phyloP scores from a whole-genome alignment of 2,113 vertebrate genomes.

The Clarias gariepinus region DNA sequence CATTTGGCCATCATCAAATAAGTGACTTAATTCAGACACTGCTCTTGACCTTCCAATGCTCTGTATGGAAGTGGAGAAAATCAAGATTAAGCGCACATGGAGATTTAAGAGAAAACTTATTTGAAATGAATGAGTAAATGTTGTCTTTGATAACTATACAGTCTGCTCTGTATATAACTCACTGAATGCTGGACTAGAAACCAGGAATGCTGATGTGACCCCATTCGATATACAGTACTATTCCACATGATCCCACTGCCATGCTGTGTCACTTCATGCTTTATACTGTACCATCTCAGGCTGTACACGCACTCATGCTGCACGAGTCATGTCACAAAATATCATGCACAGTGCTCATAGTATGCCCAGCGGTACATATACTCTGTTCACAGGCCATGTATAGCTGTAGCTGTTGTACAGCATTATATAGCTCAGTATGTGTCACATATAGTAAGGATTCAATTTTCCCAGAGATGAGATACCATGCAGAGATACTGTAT shows the following conservation, averaged over 20 bases:
- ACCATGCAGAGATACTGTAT: background rate
- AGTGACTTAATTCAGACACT: too few relatives aligned
- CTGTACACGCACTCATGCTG: slow-evolving; percentile 13
- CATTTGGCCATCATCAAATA: too few relatives aligned
- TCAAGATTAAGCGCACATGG: too few relatives aligned
- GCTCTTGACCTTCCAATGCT: too few relatives aligned
- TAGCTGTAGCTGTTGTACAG: background rate
- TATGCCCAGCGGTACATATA: background rate
- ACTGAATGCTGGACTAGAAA: background rate
- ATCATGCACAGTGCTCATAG: slow-evolving; percentile 7
- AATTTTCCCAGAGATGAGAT: background rate
- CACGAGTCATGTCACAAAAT: slow-evolving; percentile 36
- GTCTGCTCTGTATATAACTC: background rate
- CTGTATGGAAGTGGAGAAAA: too few relatives aligned
- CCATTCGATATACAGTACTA: slow-evolving; percentile 11
- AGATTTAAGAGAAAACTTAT: too few relatives aligned
- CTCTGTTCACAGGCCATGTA: background rate
- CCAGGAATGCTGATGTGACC: slow-evolving; percentile 25
- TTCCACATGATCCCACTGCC: slow-evolving; percentile 2
- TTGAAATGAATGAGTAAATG: background rate
- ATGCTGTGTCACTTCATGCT: slow-evolving; percentile 13
- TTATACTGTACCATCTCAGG: slow-evolving; percentile 14
- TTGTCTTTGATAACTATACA: background rate
- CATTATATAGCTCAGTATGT: background rate
- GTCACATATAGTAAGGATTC: background rate